A percentile compares a stretch with the other conserved stretches of the same genome.
These are phyloP conservation scores for Lepus americanus DNA, from an alignment of 2,113 vertebrate species.

Conservation along the genomic window DNA sequence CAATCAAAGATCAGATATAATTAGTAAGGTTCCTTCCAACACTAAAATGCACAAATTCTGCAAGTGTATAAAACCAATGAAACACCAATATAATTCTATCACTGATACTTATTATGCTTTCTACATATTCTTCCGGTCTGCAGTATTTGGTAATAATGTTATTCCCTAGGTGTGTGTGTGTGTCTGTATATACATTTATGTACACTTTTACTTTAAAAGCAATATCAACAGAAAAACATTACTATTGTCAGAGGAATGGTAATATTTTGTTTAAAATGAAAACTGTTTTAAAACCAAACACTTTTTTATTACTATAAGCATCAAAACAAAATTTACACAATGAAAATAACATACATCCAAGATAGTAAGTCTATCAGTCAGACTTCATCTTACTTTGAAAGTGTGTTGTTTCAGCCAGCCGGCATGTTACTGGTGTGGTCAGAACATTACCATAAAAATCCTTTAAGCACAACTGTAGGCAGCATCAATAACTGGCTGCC, in stretches of 20 bases:
- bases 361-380: background rate
- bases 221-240: background rate
- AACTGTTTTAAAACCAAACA: conserved; percentile 33
- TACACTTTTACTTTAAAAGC: conserved; percentile 1
- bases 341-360: background rate
- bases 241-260: background rate
- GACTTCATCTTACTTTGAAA: background rate
- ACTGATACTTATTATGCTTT: background rate
- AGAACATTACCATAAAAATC: background rate
- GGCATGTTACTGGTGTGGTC: background rate
- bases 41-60: background rate
- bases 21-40: background rate
- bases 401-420: background rate
- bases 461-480: background rate
- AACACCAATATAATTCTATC: background rate
- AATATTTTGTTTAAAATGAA: conserved; percentile 48
- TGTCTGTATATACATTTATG: background rate
- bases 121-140: background rate
- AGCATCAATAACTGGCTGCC: fast-evolving
- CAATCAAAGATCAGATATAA: background rate
- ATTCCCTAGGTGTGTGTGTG: background rate
- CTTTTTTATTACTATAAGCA: conserved; percentile 34
- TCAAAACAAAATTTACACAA: conserved; percentile 14
- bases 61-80: conserved; percentile 1
- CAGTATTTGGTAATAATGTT: background rate